phyloP scores from a whole-genome alignment of 2,888 invertebrate genomes.

The Phaonia tiefii region DNA sequence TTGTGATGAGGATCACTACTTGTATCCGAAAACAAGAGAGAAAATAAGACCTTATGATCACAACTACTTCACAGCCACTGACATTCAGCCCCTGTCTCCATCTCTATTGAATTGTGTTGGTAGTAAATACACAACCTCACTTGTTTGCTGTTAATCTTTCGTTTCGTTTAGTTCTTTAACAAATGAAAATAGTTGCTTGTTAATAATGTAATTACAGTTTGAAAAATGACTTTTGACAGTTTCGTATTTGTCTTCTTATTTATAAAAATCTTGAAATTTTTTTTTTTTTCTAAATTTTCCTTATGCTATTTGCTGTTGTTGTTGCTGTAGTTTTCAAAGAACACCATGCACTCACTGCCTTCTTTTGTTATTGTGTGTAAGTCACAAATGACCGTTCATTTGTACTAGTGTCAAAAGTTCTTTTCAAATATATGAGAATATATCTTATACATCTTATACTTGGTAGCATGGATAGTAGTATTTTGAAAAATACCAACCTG shows the following conservation, averaged over 20 bases:
- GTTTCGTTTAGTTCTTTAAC: no score
- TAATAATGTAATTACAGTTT: conserved; percentile 77
- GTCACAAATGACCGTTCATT: conserved; percentile 39
- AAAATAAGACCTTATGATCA: not conserved
- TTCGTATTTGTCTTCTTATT: conserved; percentile 79
- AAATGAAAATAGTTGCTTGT: no score
- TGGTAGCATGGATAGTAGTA: not conserved
- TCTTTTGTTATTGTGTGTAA: conserved; percentile 1
- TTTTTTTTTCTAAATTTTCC: conserved; percentile 44
- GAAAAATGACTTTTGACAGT: conserved; percentile 78
- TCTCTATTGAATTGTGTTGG: not conserved
- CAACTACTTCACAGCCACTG: not conserved
- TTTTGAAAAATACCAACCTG: conserved; percentile 48
- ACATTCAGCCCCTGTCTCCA: not conserved
- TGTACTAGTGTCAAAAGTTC: conserved; percentile 46
- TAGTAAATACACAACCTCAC: conserved; percentile 34
- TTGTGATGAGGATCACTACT: conserved; percentile 24
- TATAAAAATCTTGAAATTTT: conserved; percentile 74
- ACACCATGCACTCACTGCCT: not conserved
- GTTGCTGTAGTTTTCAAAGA: conserved; percentile 12
- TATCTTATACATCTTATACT: conserved; percentile 10
- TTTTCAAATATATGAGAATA: conserved; percentile 7
- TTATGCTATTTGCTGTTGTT: conserved; percentile 29
- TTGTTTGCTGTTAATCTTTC: conserved; percentile 44
- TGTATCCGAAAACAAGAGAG: not conserved